phyloP scores from a whole-genome alignment of 2,797 vertebrate species.

The Todus mexicanus region DNA sequence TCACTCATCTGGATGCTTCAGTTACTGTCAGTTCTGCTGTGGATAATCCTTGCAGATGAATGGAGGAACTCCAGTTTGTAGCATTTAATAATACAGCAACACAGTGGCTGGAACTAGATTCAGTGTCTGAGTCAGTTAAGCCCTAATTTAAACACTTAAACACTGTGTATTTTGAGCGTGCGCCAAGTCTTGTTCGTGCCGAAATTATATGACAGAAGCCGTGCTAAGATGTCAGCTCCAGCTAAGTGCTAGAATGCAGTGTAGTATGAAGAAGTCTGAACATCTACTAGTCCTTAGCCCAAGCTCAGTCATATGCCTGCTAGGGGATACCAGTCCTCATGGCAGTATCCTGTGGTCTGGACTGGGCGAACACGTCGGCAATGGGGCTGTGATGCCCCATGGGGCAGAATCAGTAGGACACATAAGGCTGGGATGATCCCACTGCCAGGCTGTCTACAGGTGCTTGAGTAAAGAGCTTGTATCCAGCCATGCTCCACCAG shows the following conservation, averaged over 20 bases:
- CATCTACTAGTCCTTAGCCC: neutral
- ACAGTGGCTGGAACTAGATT: neutral
- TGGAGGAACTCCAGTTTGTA: neutral
- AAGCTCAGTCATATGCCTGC: neutral
- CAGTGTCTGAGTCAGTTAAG: slow-evolving; percentile 19
- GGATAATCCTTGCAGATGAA: neutral
- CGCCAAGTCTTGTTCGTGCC: neutral
- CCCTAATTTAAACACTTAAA: slow-evolving; percentile 38
- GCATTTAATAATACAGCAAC: neutral
- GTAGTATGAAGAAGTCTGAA: neutral
- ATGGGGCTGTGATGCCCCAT: accelerated
- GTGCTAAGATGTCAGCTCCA: neutral
- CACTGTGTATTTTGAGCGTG: slow-evolving; percentile 18
- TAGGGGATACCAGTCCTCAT: neutral
- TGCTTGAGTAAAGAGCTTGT: accelerated
- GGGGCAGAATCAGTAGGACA: neutral
- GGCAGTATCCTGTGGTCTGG: neutral
- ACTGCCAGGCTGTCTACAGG: neutral
- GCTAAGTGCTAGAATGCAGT: accelerated
- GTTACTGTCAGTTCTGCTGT: neutral
- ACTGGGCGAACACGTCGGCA: neutral
- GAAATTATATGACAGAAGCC: neutral
- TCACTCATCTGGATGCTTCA: neutral
- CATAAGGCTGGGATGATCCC: accelerated
- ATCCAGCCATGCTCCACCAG: neutral